A percentile compares a stretch with the other conserved stretches of the same genome.
Evolutionary conservation across 2,888 invertebrate species (phyloP).

Genomic region (Antheraea yamamai): DNA sequence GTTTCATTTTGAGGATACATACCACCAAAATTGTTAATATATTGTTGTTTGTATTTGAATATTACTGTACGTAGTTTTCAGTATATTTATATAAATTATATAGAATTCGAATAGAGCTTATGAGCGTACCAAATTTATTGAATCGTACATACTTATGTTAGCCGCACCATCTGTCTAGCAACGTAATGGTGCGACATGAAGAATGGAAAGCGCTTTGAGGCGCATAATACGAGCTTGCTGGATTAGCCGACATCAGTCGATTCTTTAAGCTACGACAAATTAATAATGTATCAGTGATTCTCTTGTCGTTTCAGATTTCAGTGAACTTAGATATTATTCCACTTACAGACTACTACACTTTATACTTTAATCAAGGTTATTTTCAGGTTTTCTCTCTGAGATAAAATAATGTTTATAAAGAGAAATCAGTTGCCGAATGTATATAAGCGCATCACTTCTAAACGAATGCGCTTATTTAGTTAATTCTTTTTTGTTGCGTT

Average conservation of each 20-base stretch:
- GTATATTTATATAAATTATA: neutral
- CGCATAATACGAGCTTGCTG: slow-evolving; percentile 16
- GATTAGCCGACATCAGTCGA: slow-evolving; percentile 18
- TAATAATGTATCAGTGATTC: slow-evolving; percentile 13
- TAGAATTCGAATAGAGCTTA: neutral
- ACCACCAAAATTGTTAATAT: neutral
- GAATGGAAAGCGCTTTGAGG: slow-evolving; percentile 16
- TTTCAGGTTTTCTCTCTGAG: too few species aligned
- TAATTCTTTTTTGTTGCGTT: too few species aligned
- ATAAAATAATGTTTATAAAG: too few species aligned
- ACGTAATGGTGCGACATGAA: slow-evolving; percentile 18
- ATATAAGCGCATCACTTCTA: too few species aligned
- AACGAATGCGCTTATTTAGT: too few species aligned
- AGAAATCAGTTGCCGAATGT: too few species aligned
- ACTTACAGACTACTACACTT: neutral
- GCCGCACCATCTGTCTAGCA: slow-evolving; percentile 19
- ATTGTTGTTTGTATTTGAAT: too few species aligned
- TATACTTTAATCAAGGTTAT: too few species aligned
- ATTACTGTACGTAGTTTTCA: too few species aligned
- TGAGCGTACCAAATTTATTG: slow-evolving; percentile 12
- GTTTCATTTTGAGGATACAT: neutral
- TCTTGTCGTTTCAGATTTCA: slow-evolving; percentile 6
- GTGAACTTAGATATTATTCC: neutral
- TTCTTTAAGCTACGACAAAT: slow-evolving; percentile 13
- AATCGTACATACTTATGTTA: slow-evolving; percentile 19